Conservation (phyloP, 2,797 vertebrate genomes). For the Parauchenoglanis punctatus region DNA sequence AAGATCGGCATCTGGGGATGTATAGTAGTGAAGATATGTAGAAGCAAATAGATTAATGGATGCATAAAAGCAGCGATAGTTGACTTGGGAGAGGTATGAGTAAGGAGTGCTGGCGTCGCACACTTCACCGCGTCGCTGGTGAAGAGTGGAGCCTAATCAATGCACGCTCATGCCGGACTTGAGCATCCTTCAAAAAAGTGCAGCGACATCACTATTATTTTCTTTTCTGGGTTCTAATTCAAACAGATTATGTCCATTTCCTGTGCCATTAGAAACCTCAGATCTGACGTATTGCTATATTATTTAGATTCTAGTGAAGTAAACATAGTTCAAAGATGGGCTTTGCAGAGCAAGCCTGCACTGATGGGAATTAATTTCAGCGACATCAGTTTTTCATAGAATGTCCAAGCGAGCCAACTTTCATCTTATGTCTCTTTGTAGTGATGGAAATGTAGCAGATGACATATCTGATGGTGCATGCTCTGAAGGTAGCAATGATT, state of each 20-base stretch:
- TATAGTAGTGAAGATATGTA: constrained; percentile 23
- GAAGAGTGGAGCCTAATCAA: constrained; percentile 37
- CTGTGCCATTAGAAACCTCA: constrained; percentile 34
- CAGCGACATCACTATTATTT: constrained; percentile 39
- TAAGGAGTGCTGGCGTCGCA: constrained; percentile 26
- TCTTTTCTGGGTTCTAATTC: constrained; percentile 39
- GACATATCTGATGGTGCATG: constrained; percentile 28
- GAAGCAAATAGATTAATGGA: constrained; percentile 39
- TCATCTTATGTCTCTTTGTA: constrained; percentile 42
- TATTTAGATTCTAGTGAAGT: not conserved
- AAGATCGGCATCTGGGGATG: constrained; percentile 22
- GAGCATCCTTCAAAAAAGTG: constrained; percentile 53
- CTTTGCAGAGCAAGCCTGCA: not conserved
- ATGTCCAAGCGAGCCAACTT: constrained; percentile 32
- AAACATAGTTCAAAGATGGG: constrained; percentile 23
- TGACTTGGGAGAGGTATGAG: constrained; percentile 12
- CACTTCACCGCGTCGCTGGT: not conserved
- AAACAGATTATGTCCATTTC: constrained; percentile 47
- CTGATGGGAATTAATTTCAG: constrained; percentile 39
- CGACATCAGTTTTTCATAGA: constrained; percentile 32
- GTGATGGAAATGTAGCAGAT: constrained; percentile 32
- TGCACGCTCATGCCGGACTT: constrained; percentile 8
- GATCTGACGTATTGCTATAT: constrained; percentile 36
- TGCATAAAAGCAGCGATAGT: constrained; percentile 7
- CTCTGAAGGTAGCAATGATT: constrained; percentile 30